Base-by-base conservation (phyloP, 2,888 invertebrate species). In the Rhopalosiphum nymphaeae region DNA sequence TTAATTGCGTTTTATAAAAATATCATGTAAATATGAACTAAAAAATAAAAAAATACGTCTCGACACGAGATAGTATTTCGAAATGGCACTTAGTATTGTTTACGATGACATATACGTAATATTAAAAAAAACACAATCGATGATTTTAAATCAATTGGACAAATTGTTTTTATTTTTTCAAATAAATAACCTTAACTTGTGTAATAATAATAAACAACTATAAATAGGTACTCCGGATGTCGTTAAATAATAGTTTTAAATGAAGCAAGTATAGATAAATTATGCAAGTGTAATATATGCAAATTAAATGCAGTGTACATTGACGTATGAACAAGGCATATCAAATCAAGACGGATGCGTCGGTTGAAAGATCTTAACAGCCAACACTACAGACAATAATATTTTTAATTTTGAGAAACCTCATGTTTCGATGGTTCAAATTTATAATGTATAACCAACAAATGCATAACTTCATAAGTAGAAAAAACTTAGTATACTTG, bases 1-100 rank as follows among this genome's bases (percentile, higher is more conserved):
- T 89, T 93, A 78, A 93, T 89, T 92, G 92, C 49, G 42, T 88
- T 61, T 57, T 11, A 46, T 46, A 21, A 91, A 86, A 46, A 25
- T 61, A 21, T 26, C 42, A 21, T n/a, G 44, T 57, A 44, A 36
- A 26, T 29, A 29, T 56, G 7, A 25, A 57, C 46, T 46, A 13
- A 46, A 86, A 86, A 86, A 86, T 86, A 86, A 86, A 29, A 26
- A 44, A 13, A 44, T 13, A 46, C 29, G 10, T 29, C 13, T 44
- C 13, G 46, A 86, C 46, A 29, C 29, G 46, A 44, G 21, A 53
- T 78, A 78, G 36, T 36, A 36, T 21, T 78, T 78, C 9, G 36
- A 36, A 78, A 21, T 36, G 4, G 36, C 16, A 78, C 1, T 36
- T 78, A 78, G 36, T 78, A 78, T 21, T 78, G 36, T 78, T 36